These are phyloP conservation scores for Pangasius larnaudii DNA, from an alignment of 2,797 vertebrate genomes.

Conservation along the genomic window DNA sequence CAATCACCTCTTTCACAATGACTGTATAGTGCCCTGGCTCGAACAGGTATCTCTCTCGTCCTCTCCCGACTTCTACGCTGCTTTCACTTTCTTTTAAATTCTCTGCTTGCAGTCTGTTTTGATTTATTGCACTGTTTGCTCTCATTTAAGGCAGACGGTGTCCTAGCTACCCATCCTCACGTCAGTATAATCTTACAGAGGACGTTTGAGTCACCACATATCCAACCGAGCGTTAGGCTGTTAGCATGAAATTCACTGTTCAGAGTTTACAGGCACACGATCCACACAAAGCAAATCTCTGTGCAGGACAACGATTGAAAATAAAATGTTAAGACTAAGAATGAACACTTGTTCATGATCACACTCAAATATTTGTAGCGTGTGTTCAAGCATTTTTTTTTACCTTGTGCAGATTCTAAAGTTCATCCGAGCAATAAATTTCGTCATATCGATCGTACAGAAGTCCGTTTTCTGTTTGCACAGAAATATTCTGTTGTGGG, in stretches of 20 bases:
- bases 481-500: neutral
- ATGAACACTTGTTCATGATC: neutral
- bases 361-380: neutral
- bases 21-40: conserved; percentile 97
- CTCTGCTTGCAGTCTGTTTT: neutral
- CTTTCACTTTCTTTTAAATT: neutral
- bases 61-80: neutral
- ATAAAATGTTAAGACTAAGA: neutral
- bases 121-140: neutral
- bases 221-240: neutral
- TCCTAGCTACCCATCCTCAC: neutral
- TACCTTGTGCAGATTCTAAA: neutral
- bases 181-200: neutral
- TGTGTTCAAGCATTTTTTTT: neutral
- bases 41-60: conserved; percentile 83
- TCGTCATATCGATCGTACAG: neutral
- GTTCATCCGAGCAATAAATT: neutral
- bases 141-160: neutral
- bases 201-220: neutral
- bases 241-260: neutral
- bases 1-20: conserved; percentile 96
- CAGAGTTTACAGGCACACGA: neutral
- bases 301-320: neutral
- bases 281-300: neutral
- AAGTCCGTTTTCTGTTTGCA: neutral